These are phyloP conservation scores for Pachyseris speciosa DNA, from an alignment of 64 coral and sea anemone species.

Conservation along the genomic window DNA sequence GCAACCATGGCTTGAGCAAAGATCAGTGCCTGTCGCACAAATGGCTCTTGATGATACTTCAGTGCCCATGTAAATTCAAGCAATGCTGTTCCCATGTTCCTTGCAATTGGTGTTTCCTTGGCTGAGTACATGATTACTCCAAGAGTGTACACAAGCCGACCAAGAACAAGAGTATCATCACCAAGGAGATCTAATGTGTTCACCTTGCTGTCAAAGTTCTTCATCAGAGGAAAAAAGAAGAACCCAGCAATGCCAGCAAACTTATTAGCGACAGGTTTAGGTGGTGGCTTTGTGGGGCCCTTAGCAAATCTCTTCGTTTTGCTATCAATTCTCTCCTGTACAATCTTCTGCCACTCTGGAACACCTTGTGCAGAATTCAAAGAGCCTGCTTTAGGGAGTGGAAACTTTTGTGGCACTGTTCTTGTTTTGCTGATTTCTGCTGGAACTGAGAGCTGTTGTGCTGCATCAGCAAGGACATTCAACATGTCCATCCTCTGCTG, in stretches of 20 bases:
- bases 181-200: constrained; percentile 93
- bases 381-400: not conserved
- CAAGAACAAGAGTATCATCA: constrained; percentile 87
- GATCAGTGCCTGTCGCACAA: constrained; percentile 80
- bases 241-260: constrained; percentile 89
- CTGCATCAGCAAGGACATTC: constrained; percentile 71
- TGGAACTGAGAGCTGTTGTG: constrained; percentile 76
- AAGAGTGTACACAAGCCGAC: constrained; percentile 80
- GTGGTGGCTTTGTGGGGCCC: constrained; percentile 20
- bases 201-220: constrained; percentile 85
- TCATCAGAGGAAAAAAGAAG: constrained; percentile 93
- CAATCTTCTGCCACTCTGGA: constrained; percentile 83
- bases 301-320: constrained; percentile 92
- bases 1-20: constrained; percentile 91
- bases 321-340: constrained; percentile 94
- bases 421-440: constrained; percentile 44
- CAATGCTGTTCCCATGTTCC: constrained; percentile 74
- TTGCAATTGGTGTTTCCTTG: constrained; percentile 62
- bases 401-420: constrained; percentile 47
- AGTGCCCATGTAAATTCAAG: constrained; percentile 96
- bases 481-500: constrained; percentile 91
- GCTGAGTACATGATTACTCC: constrained; percentile 93
- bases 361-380: constrained; percentile 7
- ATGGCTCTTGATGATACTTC: constrained; percentile 78
- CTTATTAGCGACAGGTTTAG: constrained; percentile 60